A percentile compares a stretch with the other conserved stretches of the same genome.
Evolutionary conservation across 2,888 invertebrate species (phyloP).

Genomic region (Lepidochitona cinerea): DNA sequence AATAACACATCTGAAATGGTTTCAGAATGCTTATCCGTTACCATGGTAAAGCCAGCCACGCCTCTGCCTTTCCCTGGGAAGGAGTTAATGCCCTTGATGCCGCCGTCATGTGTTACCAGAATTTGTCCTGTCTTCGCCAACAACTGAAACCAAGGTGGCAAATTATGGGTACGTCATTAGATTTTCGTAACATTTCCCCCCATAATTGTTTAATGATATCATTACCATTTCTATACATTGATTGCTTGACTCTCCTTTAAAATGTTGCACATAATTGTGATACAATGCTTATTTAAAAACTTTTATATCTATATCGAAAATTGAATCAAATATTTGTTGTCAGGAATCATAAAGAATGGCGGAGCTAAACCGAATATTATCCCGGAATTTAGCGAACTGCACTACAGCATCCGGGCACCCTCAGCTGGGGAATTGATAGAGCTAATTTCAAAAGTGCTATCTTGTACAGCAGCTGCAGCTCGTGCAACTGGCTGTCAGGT

Average conservation of each 20-base stretch:
- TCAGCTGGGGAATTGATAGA: conserved; percentile 42
- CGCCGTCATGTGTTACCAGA: conserved; percentile 67
- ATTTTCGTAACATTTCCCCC: too few species aligned
- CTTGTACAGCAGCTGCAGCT: conserved; percentile 60
- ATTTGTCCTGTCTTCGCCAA: conserved; percentile 64
- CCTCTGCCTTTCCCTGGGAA: conserved; percentile 61
- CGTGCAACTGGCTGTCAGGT: conserved; percentile 54
- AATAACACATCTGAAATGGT: too few species aligned
- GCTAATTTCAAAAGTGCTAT: conserved; percentile 44
- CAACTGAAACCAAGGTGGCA: conserved; percentile 68
- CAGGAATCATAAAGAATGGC: conserved; percentile 51
- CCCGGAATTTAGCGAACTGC: conserved; percentile 56
- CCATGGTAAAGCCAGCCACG: conserved; percentile 49
- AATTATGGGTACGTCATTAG: conserved; percentile 65
- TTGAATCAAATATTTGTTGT: too few species aligned
- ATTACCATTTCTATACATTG: too few species aligned
- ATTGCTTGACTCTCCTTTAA: too few species aligned
- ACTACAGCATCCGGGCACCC: conserved; percentile 55
- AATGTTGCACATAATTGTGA: too few species aligned
- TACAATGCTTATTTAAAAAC: too few species aligned
- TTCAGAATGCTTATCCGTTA: conserved; percentile 15
- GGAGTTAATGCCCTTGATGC: conserved; percentile 71
- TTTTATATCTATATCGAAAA: too few species aligned
- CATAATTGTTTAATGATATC: too few species aligned
- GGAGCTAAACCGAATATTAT: conserved; percentile 58